Evolutionary conservation across 2,113 vertebrate species (phyloP), one percentile per base, ranked within the genome.

Genomic region (Takifugu bimaculatus): DNA sequence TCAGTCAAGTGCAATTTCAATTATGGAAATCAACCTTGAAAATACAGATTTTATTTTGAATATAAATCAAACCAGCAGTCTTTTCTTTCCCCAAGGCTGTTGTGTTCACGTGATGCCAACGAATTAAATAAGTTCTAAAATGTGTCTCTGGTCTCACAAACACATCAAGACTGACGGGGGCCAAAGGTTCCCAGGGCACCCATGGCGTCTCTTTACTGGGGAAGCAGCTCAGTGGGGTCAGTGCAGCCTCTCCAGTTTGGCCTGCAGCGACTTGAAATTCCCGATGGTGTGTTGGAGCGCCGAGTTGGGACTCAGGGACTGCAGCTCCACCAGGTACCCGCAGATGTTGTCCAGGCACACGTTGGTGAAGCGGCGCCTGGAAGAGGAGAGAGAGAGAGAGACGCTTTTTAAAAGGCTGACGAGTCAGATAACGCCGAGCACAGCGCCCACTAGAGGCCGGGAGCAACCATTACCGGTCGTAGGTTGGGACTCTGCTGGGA

Each of bases 191-290:
- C 35, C 35, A 10, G 2, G 11, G 7, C 35, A 39, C 7, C 7
- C 7, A 39, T 10, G 7, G 11, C 35, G 35, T 39, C 35, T 10
- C 11, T 10, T 39, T 39, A 39, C 35, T 10, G 11, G 35, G 6
- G 11, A 2, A 39, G 4, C 7, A 39, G 11, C 35, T 9, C 27
- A 13, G 29, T 6, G 3, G 11, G 2, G 28, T 94, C 88, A 99
- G 61, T 94, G 93, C 69, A 98, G 90, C 25, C 93, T 92, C 77
- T 97, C 95, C 83, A 99, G 88, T 82, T 98, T 98, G 45, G 94
- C 93, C 75, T 99, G 97, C 52, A 99, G 90, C 15, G 94, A 93
- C 81, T 97, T 98, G 75, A 99, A 98, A 85, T 96, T 96, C 27
- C 93, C 93, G 27, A 93, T 90, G 42, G 86, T 93, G 26, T 91